These are phyloP conservation scores for Heteromormyrus szaboi DNA, from an alignment of 2,797 vertebrate species.

Conservation along the genomic window DNA sequence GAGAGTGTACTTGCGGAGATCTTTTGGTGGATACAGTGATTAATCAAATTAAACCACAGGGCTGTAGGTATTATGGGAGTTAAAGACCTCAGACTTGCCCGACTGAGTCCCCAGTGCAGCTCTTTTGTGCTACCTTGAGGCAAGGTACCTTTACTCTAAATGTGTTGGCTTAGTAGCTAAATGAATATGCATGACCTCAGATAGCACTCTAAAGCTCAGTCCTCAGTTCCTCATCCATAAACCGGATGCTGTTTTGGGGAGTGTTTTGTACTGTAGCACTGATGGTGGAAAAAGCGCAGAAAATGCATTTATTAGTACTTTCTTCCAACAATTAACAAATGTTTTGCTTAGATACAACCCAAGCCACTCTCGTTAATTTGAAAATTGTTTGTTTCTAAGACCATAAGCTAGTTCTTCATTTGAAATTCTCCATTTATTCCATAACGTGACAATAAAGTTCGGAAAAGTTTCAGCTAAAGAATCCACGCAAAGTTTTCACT, in stretches of 20 bases:
- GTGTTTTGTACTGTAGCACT: background rate
- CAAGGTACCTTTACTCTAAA: background rate
- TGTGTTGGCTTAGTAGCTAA: background rate
- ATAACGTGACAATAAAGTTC: background rate
- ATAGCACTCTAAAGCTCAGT: background rate
- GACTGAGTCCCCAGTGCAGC: background rate
- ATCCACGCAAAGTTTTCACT: background rate
- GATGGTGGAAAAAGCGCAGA: background rate
- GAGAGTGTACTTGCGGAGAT: background rate
- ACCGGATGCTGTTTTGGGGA: background rate
- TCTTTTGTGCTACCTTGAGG: background rate
- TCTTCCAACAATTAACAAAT: background rate
- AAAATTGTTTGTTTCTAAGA: background rate
- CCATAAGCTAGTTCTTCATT: background rate
- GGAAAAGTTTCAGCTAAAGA: background rate
- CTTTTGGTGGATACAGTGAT: background rate
- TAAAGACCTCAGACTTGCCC: background rate
- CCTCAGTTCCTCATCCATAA: background rate
- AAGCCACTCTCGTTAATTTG: background rate
- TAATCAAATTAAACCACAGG: background rate
- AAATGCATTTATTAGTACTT: background rate
- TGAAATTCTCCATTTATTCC: background rate
- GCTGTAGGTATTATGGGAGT: background rate
- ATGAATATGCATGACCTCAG: background rate
- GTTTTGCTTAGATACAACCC: background rate